A percentile compares a stretch with the other conserved stretches of the same genome.
Evolutionary conservation across 2,797 vertebrate genomes (phyloP).

Genomic region (Pseudotriccus pelzelni): DNA sequence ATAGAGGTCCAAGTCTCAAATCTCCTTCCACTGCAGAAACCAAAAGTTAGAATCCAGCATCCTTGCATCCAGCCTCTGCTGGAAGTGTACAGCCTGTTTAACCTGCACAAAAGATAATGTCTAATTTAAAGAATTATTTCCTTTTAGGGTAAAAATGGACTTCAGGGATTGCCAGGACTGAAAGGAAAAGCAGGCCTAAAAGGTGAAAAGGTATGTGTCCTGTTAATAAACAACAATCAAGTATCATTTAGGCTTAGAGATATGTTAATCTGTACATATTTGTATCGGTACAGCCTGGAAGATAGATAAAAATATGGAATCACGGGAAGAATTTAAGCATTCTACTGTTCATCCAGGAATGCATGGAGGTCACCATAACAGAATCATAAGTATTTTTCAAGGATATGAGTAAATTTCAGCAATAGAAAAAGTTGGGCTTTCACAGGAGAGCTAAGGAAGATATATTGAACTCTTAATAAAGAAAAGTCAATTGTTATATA

Average conservation of each 20-base stretch:
- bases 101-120: background rate
- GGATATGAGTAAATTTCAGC: background rate
- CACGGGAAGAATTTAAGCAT: background rate
- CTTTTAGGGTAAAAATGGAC: constrained; percentile 76
- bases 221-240: background rate
- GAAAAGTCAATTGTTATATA: background rate
- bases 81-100: background rate
- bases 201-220: constrained; percentile 82
- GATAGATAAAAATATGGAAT: background rate
- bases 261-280: background rate
- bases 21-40: background rate
- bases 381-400: background rate
- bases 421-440: background rate
- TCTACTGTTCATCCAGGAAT: background rate
- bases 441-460: background rate
- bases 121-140: background rate
- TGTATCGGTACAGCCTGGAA: background rate
- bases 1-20: background rate
- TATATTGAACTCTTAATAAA: background rate
- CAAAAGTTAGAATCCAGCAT: background rate
- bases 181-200: constrained; percentile 77
- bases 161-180: constrained; percentile 76
- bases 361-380: background rate
- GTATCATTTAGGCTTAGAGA: background rate
- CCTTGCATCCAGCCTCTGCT: background rate